Percentiles rank a stretch among this genome's conserved stretches.
Conservation (phyloP, 30 jellyfish, hydroid and myxozoan genomes). For the Hydractinia echinata region DNA sequence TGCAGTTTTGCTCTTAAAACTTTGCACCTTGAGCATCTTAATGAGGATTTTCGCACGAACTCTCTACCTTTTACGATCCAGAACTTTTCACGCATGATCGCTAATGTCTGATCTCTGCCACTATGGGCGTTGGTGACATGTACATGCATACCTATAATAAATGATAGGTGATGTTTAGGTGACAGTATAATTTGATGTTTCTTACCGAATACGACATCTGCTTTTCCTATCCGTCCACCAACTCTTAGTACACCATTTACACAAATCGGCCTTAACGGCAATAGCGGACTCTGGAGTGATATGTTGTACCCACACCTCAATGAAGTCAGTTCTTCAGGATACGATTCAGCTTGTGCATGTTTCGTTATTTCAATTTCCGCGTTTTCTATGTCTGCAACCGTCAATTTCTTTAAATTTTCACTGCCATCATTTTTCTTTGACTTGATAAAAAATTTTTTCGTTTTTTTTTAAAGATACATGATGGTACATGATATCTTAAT, state of each 20-base stretch:
- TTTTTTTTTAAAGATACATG: too few relatives aligned
- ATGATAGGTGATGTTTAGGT: slow-evolving; percentile 1
- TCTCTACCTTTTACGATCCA: not conserved
- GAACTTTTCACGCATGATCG: not conserved
- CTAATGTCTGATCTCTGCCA: not conserved
- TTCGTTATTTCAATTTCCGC: not conserved
- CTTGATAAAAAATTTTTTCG: too few relatives aligned
- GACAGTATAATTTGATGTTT: slow-evolving; percentile 24
- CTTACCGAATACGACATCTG: not conserved
- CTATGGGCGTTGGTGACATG: slow-evolving; percentile 7
- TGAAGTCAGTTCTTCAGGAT: not conserved
- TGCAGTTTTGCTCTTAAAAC: not conserved
- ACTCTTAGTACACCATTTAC: slow-evolving; percentile 21
- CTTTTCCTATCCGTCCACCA: slow-evolving; percentile 20
- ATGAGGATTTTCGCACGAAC: not conserved
- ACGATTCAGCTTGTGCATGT: not conserved
- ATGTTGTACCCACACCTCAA: not conserved
- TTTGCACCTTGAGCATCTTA: not conserved
- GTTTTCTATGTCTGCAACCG: not conserved
- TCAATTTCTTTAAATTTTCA: too few relatives aligned
- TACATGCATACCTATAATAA: not conserved
- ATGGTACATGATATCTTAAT: too few relatives aligned
- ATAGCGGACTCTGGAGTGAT: not conserved
- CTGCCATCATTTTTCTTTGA: too few relatives aligned
- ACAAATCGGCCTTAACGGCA: not conserved